Base-by-base conservation (phyloP, 2,797 vertebrate genomes). In the Corythornis leucogaster region DNA sequence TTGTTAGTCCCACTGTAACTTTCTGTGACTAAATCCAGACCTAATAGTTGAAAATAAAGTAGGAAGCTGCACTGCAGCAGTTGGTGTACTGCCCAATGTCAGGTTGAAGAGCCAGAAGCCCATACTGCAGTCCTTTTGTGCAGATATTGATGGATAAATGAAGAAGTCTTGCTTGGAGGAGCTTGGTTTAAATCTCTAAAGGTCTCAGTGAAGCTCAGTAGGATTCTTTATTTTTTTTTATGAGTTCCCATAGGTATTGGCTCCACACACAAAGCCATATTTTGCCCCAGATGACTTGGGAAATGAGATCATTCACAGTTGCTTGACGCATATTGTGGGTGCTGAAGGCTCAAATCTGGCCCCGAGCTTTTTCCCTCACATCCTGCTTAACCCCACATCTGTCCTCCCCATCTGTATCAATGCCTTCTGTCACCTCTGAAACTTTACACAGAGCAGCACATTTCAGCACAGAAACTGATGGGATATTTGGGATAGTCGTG, bases 331-430 rank as follows among this genome's bases (percentile, higher is more conserved):
- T 83, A 84, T 66, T 82, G 80, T 84, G 90, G 77, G 85, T 89
- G 92, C 85, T 89, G 92, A 95, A 94, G 94, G 79, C 82, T 93
- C 59, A 70, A 59, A 87, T 93, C 89, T 95, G 92, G 93, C 91
- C 91, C 58, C 79, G 35, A 85, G 92, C 81, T 93, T 54, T 89
- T 95, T 93, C 64, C 79, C 38, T 89, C 86, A 87, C 95, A 96
- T 95, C 94, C 94, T 92, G 89, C 81, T 95, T 95, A 95, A 92
- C 86, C 87, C 82, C 82, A 89, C 77, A 76, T 95, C 91, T 95
- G 92, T 95, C 87, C 87, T 94, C 31, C 76, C 79, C 91, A 87
- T 95, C 92, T 95, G 88, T 5, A 62, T 76, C 11, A 35, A 83
- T 8, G 15, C 77, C 53, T 96, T 77, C 89, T 94, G 90, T 93